phyloP scores from a whole-genome alignment of 30 jellyfish, hydroid and myxozoan genomes.

The Sanderia malayensis region DNA sequence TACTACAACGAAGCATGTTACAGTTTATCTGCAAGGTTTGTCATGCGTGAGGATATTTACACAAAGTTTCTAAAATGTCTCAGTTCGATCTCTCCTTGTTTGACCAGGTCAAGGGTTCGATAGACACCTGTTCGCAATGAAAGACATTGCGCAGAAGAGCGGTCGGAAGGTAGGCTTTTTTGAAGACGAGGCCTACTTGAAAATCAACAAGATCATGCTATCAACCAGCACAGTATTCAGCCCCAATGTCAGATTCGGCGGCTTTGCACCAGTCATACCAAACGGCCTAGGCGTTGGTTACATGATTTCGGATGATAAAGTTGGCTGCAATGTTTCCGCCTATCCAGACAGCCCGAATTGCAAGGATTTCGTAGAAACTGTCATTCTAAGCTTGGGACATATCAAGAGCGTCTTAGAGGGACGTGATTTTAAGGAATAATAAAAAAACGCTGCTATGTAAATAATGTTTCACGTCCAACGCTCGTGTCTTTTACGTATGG shows the following conservation, averaged over 20 bases:
- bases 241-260: constrained; percentile 79
- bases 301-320: constrained; percentile 62
- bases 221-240: constrained; percentile 93
- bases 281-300: constrained; percentile 95
- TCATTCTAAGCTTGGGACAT: constrained; percentile 69
- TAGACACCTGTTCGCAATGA: constrained; percentile 87
- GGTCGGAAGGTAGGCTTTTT: constrained; percentile 72
- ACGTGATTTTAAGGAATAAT: constrained; percentile 61
- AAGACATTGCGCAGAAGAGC: constrained; percentile 51
- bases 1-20: too few relatives aligned
- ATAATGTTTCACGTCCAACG: too few relatives aligned
- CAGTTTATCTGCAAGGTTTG: too few relatives aligned
- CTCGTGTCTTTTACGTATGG: too few relatives aligned
- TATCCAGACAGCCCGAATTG: constrained; percentile 96
- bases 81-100: not conserved
- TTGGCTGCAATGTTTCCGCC: constrained; percentile 82
- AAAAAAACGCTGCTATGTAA: too few relatives aligned
- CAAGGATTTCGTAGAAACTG: constrained; percentile 63
- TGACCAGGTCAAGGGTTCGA: constrained; percentile 93
- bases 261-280: constrained; percentile 96
- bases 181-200: constrained; percentile 79
- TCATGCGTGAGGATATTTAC: too few relatives aligned
- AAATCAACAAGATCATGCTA: constrained; percentile 75
- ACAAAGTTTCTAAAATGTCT: too few relatives aligned
- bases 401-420: constrained; percentile 77